phyloP scores from a whole-genome alignment of 2,113 vertebrate genomes.

The Sylvia atricapilla region DNA sequence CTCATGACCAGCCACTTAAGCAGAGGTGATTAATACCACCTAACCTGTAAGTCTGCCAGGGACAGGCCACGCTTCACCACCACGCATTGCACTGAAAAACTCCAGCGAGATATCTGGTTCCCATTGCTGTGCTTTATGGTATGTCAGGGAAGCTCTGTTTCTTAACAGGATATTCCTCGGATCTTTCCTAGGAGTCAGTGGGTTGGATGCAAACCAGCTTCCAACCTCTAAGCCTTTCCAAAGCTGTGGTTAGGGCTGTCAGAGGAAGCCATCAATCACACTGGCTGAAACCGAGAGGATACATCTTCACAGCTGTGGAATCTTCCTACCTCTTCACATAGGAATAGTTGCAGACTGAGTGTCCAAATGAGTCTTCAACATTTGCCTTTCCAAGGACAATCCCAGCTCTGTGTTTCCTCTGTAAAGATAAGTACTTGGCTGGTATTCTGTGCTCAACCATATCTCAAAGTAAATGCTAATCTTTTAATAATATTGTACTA shows the following conservation, averaged over 20 bases:
- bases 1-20: neutral
- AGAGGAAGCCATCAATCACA: conserved; percentile 10
- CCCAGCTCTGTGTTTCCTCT: neutral
- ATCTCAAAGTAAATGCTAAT: neutral
- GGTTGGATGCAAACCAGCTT: neutral
- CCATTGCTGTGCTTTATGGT: neutral
- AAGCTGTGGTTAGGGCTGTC: neutral
- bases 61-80: neutral
- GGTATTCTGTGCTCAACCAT: neutral
- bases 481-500: neutral
- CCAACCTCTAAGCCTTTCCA: neutral
- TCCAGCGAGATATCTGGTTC: neutral
- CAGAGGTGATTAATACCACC: neutral
- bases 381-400: neutral
- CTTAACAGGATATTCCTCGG: neutral
- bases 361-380: neutral
- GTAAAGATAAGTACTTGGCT: neutral
- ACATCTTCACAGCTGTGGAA: neutral
- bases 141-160: neutral
- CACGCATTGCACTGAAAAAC: neutral
- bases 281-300: neutral
- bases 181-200: neutral
- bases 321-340: neutral
- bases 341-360: neutral
- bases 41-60: neutral